Percentiles rank a stretch among this genome's conserved stretches.
Evolutionary conservation across 2,888 invertebrate species (phyloP).

Genomic region (Sesia apiformis): DNA sequence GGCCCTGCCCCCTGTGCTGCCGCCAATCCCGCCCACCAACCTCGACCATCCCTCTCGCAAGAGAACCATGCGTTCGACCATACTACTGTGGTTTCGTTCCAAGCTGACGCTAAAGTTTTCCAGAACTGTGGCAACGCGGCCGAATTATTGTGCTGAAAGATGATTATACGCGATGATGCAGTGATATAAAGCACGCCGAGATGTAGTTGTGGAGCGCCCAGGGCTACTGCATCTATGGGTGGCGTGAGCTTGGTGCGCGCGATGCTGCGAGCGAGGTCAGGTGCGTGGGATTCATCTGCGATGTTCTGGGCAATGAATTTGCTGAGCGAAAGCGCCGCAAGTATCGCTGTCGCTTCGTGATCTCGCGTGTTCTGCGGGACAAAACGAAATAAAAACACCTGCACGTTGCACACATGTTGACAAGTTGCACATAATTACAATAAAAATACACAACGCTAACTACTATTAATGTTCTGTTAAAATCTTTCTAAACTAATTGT

Average conservation of each 20-base stretch:
- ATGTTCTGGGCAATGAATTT: slow-evolving; percentile 59
- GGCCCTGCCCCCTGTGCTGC: slow-evolving; percentile 55
- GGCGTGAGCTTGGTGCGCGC: slow-evolving; percentile 51
- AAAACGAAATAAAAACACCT: slow-evolving; percentile 1
- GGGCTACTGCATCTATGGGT: slow-evolving; percentile 59
- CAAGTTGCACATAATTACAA: too few relatives aligned
- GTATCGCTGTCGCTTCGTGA: slow-evolving; percentile 55
- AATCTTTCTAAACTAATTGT: too few relatives aligned
- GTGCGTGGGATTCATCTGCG: slow-evolving; percentile 52
- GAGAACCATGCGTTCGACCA: slow-evolving; percentile 68
- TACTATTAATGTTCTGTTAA: too few relatives aligned
- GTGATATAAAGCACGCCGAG: slow-evolving; percentile 63
- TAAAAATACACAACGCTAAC: too few relatives aligned
- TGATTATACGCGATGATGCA: slow-evolving; percentile 46
- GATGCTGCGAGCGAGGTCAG: slow-evolving; percentile 57
- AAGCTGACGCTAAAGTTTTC: slow-evolving; percentile 65
- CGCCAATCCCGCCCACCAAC: slow-evolving; percentile 65
- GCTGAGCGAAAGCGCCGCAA: slow-evolving; percentile 60
- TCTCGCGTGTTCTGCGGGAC: slow-evolving; percentile 50
- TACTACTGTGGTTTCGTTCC: slow-evolving; percentile 60
- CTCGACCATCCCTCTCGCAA: slow-evolving; percentile 43
- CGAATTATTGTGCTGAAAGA: slow-evolving; percentile 68
- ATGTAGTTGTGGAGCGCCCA: slow-evolving; percentile 66
- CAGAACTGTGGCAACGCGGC: slow-evolving; percentile 69
- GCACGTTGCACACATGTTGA: too few relatives aligned